These are phyloP conservation scores for Chloroceryle amazona DNA, from an alignment of 2,797 vertebrate genomes.

Conservation along the genomic window DNA sequence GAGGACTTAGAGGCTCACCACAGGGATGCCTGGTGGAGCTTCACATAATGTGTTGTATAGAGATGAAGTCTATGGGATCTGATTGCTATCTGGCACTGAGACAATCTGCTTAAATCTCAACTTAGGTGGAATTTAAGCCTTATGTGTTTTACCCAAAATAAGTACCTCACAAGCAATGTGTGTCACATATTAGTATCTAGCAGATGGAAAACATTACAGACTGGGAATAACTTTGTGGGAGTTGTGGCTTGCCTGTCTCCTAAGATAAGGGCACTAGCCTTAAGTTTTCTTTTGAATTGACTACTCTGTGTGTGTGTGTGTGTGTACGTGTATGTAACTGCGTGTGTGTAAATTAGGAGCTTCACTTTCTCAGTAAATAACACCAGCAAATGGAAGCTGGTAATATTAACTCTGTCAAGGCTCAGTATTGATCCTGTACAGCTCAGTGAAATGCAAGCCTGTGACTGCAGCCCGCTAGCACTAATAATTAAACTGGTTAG, in stretches of 20 bases:
- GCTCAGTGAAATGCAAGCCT: conserved; percentile 59
- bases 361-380: conserved; percentile 66
- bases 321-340: not conserved
- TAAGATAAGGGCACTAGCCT: conserved; percentile 51
- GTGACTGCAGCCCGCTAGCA: conserved; percentile 25
- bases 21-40: not conserved
- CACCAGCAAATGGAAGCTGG: conserved; percentile 68
- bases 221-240: conserved; percentile 53
- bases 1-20: not conserved
- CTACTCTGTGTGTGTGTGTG: not conserved
- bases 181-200: conserved; percentile 35
- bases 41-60: not conserved
- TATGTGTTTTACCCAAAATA: conserved; percentile 44
- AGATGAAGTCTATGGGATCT: not conserved
- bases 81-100: not conserved
- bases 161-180: conserved; percentile 7
- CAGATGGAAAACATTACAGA: conserved; percentile 55
- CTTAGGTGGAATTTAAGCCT: not conserved
- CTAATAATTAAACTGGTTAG: conserved; percentile 75
- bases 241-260: conserved; percentile 39
- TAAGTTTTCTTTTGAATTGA: conserved; percentile 55
- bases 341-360: conserved; percentile 54
- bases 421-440: conserved; percentile 64
- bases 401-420: conserved; percentile 74
- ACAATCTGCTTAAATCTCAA: conserved; percentile 11